Conservation (phyloP, 2,113 vertebrate species). For the Callospermophilus lateralis region DNA sequence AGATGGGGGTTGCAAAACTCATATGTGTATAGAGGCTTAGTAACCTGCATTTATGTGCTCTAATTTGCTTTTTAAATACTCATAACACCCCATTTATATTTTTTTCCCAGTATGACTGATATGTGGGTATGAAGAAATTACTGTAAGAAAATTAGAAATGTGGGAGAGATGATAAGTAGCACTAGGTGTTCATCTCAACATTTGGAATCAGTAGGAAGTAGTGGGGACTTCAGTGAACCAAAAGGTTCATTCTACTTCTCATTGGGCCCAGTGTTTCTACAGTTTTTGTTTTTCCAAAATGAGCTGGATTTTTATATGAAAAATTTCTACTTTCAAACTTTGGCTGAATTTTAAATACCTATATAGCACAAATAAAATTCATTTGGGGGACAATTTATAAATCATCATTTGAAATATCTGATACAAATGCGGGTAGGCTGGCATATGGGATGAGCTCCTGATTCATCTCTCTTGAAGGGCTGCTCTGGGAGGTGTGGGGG, state of each 20-base stretch:
- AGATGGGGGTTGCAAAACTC: background rate
- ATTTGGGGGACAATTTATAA: background rate
- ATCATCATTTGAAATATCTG: background rate
- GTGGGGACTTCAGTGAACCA: background rate
- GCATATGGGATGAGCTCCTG: background rate
- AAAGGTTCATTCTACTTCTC: background rate
- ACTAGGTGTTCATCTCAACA: background rate
- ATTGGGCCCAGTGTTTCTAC: background rate
- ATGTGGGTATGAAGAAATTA: background rate
- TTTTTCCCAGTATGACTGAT: background rate
- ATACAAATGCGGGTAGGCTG: background rate
- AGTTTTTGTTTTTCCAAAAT: background rate
- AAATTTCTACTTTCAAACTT: constrained; percentile 38
- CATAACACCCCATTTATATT: background rate
- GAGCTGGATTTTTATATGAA: constrained; percentile 8
- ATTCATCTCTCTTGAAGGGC: background rate
- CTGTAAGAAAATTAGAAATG: background rate
- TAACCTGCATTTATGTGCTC: background rate
- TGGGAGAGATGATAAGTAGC: background rate
- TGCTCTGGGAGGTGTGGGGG: background rate
- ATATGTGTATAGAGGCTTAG: background rate
- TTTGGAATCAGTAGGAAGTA: background rate
- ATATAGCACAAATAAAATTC: constrained; percentile 47
- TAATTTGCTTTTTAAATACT: background rate
- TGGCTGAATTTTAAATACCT: background rate